phyloP scores from a whole-genome alignment of 1,140 invertebrate genomes.

The Drosophila melanogaster region DNA sequence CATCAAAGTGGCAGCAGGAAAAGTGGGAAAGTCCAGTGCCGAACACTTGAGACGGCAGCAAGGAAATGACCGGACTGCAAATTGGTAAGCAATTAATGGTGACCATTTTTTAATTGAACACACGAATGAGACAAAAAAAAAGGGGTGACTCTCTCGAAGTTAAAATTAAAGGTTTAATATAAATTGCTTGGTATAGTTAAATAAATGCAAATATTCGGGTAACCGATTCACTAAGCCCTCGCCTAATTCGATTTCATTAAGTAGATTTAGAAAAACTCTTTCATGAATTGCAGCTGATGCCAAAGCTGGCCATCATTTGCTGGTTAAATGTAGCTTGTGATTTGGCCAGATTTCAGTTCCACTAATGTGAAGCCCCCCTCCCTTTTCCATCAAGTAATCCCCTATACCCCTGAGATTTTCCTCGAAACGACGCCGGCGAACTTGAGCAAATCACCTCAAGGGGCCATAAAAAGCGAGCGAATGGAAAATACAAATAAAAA shows the following conservation, averaged over 20 bases:
- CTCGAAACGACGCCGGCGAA: constrained; percentile 43
- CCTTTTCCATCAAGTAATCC: constrained; percentile 5
- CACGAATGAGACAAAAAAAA: constrained; percentile 16
- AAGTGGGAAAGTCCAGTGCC: constrained; percentile 30
- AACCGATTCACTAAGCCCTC: not conserved
- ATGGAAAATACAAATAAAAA: constrained; percentile 66
- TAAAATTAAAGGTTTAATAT: not conserved
- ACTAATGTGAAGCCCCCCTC: constrained; percentile 42
- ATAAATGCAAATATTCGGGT: no score
- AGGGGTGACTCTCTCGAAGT: not conserved
- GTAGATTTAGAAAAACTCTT: constrained; percentile 24
- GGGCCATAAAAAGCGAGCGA: constrained; percentile 61
- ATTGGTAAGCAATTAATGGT: constrained; percentile 74
- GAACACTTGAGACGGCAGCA: constrained; percentile 36
- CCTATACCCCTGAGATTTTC: constrained; percentile 23
- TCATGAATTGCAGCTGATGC: constrained; percentile 52
- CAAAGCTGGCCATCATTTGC: constrained; percentile 74
- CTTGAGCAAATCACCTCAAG: constrained; percentile 77
- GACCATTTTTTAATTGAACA: constrained; percentile 72
- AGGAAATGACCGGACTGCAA: constrained; percentile 54
- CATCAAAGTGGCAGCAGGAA: constrained; percentile 49
- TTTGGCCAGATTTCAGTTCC: constrained; percentile 62
- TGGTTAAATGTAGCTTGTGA: constrained; percentile 78
- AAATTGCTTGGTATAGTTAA: no score
- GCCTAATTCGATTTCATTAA: constrained; percentile 16